Base-by-base conservation (phyloP, 1,140 invertebrate species). In the Conus betulinus region DNA sequence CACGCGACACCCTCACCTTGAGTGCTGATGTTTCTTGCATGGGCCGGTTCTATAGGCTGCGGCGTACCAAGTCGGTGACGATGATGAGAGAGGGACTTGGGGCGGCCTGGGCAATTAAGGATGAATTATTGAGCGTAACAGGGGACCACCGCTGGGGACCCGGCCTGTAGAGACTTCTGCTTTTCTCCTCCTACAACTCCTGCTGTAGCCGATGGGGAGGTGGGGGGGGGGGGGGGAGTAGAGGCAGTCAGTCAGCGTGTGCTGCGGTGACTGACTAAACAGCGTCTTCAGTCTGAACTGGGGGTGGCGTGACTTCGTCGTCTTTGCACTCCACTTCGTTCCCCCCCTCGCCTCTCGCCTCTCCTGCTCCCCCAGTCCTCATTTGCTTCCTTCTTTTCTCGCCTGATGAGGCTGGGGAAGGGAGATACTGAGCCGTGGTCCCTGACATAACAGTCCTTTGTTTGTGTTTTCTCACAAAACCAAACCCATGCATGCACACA, bases 91-190 rank as follows among this genome's bases (percentile, higher is more conserved):
- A 81, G 79, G 79, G 39, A 81, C 53, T 53, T 81, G 39, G 79
- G 79, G 39, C 27, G 39, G 79, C 17, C 79, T 23, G 51, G 39
- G 79, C 79, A 81, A 81, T 81, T 81, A 81, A 53, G 51, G 79
- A 81, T 81, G 79, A 81, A 81, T 81, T 81, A 81, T 81, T 81
- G 79, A 81, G 52, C 79, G 20, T 81, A 81, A 81, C 79, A 81
- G 39, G 8, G 79, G 8, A 52, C 67, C 67, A 71, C 67, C 67
- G 67, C 67, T 71, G 67, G 13, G 67, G 67, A 11, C 11, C 67
- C 6, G 15, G 67, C 20, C 67, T 71, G 11, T n/a, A 6, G 67
- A 71, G 67, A 71, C 67, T 23, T 71, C 67, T 71, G 67, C 1
- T 71, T 71, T 71, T 71, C 67, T 71, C 23, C 67, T n/a, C 57